Base-by-base conservation (phyloP, 2,797 vertebrate genomes). In the Karalla daura region DNA sequence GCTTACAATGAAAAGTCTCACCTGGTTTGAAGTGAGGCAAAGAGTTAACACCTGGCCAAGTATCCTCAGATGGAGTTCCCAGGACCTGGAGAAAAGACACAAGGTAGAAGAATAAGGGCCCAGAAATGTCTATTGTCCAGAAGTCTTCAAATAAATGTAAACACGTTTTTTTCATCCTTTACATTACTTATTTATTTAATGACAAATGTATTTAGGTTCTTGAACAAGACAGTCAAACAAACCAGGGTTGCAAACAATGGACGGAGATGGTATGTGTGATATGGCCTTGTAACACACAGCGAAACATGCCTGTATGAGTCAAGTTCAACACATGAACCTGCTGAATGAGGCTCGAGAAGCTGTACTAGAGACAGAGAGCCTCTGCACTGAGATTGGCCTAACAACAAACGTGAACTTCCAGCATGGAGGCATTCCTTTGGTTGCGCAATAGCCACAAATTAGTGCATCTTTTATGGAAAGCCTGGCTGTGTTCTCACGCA, bases 1-100 rank as follows among this genome's bases (percentile, higher is more conserved):
- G 12, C 6, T n/a, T 33, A 44, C 12, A 15, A 13, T 12, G 10
- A 17, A 36, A 7, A 15, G 7, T 74, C 89, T 64, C 90, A 97
- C 96, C 96, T 93, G 93, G 92, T 81, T 96, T 97, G 83, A 96
- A 97, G 88, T 97, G 95, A 79, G 96, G 96, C 89, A 97, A 76
- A 41, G 95, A 95, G 83, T 95, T 93, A 30, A 97, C 95, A 33
- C 96, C 95, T 20, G 96, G 95, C 96, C 96, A 97, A 0, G 93
- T 93, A n/a, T 97, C 96, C 79, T 97, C 96, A 12, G 95, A 95
- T 35, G 96, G 96, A 3, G 96, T 97, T 56, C 96, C 96, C 27
- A 97, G 93, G 73, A 97, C 94, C 96, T 97, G 62, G 18, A 59
- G 39, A 11, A 75, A 71, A 25, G 58, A 1, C 12, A 36, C 3